Evolutionary conservation across 1,140 invertebrate genomes (phyloP).

Genomic region (Musca domestica): DNA sequence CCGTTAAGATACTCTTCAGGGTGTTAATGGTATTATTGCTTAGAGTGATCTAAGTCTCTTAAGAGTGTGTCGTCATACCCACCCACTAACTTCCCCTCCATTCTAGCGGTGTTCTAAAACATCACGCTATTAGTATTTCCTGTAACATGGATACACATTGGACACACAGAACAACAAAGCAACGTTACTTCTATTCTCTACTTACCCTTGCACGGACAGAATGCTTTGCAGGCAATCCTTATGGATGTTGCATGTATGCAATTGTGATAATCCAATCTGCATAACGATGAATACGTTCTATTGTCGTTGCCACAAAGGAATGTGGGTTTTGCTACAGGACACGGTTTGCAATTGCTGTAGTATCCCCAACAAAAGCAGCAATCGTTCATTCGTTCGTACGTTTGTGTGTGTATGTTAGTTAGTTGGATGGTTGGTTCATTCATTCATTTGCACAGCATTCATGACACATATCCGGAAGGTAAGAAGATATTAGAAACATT

Average conservation of each 20-base stretch:
- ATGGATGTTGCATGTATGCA: conserved; percentile 79
- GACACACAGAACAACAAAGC: too few species aligned
- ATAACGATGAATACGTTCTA: conserved; percentile 87
- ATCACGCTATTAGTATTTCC: background rate
- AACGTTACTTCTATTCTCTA: background rate
- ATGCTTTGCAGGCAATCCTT: conserved; percentile 79
- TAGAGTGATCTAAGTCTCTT: too few species aligned
- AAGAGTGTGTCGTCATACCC: too few species aligned
- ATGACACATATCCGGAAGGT: conserved; percentile 19
- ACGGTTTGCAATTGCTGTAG: conserved; percentile 70
- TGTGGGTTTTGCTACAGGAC: conserved; percentile 73
- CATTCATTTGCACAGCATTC: background rate
- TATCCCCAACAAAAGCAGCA: background rate
- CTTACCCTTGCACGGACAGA: conserved; percentile 77
- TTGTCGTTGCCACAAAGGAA: conserved; percentile 90
- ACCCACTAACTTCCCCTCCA: background rate
- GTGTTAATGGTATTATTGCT: too few species aligned
- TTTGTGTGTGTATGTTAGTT: too few species aligned
- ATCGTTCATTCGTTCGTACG: background rate
- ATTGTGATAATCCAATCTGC: conserved; percentile 87
- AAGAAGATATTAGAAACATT: background rate
- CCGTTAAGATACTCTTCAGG: too few species aligned
- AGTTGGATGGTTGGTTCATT: too few species aligned
- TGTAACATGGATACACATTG: too few species aligned
- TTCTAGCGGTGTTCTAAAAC: background rate